Evolutionary conservation across 2,797 vertebrate species (phyloP).

Genomic region (Leptoclinus maculatus): DNA sequence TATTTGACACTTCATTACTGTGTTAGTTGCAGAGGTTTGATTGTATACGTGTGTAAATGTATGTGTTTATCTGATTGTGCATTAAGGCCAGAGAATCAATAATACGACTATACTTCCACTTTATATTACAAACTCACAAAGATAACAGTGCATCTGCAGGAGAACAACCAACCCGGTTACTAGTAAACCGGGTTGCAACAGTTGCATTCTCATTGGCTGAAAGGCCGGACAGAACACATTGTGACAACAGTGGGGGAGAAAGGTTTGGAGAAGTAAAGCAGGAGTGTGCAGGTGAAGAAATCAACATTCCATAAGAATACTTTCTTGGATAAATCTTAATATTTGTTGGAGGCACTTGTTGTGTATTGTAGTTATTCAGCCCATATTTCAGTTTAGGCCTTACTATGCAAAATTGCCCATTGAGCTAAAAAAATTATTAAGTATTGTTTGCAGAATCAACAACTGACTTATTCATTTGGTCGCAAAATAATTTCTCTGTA

Average conservation of each 20-base stretch:
- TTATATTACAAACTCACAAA: neutral
- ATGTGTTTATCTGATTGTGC: conserved; percentile 28
- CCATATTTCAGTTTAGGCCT: no score
- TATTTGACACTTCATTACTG: conserved; percentile 65
- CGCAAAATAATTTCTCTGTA: neutral
- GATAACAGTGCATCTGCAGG: neutral
- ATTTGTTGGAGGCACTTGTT: neutral
- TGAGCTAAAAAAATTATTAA: neutral
- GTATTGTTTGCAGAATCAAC: neutral
- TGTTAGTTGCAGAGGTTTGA: conserved; percentile 39
- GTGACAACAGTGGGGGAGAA: neutral
- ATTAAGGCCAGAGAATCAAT: conserved; percentile 17
- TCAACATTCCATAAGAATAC: neutral
- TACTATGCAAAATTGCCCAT: no score
- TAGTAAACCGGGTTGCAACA: neutral
- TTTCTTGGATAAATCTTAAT: neutral
- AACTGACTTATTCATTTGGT: neutral
- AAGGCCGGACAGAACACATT: neutral
- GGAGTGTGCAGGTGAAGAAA: neutral
- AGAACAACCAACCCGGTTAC: neutral
- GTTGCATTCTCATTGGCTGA: neutral
- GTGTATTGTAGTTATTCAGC: neutral
- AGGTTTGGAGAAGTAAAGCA: neutral
- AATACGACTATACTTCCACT: neutral
- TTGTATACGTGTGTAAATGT: conserved; percentile 43